Evolutionary conservation across 2,797 vertebrate genomes (phyloP).

Genomic region (Poecilia gillii): DNA sequence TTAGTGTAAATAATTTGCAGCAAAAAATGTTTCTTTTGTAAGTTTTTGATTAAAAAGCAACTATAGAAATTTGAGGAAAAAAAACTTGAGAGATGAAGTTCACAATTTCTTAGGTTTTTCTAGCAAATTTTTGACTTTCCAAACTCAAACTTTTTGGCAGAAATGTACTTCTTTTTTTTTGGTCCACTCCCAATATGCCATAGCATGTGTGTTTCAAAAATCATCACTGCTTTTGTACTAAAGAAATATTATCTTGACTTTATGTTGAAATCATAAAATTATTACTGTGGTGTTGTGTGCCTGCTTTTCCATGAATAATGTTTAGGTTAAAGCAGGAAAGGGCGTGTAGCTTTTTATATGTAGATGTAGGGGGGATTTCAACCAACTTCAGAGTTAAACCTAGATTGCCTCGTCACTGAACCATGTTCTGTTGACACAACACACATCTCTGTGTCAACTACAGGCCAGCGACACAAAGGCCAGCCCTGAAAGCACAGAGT

Average conservation of each 20-base stretch:
- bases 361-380: not conserved
- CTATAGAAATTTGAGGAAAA: too few species aligned
- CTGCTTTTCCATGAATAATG: not conserved
- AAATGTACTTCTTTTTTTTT: too few species aligned
- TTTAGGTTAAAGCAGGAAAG: not conserved
- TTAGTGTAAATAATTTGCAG: too few species aligned
- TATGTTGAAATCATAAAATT: not conserved
- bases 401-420: slow-evolving; percentile 39
- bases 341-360: not conserved
- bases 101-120: too few species aligned
- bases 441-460: slow-evolving; percentile 60
- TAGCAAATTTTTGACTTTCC: too few species aligned
- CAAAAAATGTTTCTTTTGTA: too few species aligned
- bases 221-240: too few species aligned
- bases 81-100: too few species aligned
- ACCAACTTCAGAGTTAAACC: not conserved
- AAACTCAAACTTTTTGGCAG: too few species aligned
- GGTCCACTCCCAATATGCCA: too few species aligned
- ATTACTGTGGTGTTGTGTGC: not conserved
- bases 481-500: slow-evolving; percentile 7
- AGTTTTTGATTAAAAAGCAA: too few species aligned
- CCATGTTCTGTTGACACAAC: slow-evolving; percentile 60
- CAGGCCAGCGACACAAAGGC: slow-evolving; percentile 41
- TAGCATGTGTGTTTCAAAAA: too few species aligned
- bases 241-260: not conserved